A percentile compares a stretch with the other conserved stretches of the same genome.
phyloP scores from a whole-genome alignment of 2,113 vertebrate species.

The Rana temporaria region DNA sequence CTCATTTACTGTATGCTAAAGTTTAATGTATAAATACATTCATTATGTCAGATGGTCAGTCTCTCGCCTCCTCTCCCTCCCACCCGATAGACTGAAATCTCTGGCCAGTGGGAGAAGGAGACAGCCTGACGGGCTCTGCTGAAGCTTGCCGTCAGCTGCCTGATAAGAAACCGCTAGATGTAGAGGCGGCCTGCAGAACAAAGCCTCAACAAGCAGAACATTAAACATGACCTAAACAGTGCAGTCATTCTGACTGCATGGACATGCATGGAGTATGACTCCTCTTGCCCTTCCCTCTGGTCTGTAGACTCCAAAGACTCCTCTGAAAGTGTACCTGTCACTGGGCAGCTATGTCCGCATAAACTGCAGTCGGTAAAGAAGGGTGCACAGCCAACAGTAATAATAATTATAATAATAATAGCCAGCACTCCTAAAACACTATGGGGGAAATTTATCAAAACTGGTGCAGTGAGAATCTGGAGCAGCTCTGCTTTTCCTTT shows the following conservation, averaged over 20 bases:
- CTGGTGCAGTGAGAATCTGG: too few species aligned
- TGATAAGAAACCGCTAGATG: constrained; percentile 38
- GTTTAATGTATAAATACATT: constrained; percentile 32
- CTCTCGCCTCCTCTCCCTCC: constrained; percentile 26
- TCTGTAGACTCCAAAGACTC: too few species aligned
- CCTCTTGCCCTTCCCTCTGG: neutral
- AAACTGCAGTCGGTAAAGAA: too few species aligned
- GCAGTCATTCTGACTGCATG: neutral
- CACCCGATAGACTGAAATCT: constrained; percentile 11
- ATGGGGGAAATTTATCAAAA: too few species aligned
- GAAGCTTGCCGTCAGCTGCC: constrained; percentile 29
- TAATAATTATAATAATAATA: too few species aligned
- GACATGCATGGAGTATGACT: neutral
- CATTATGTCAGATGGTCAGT: constrained; percentile 11
- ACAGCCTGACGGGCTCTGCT: constrained; percentile 55
- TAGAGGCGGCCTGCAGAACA: neutral
- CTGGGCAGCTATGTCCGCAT: too few species aligned
- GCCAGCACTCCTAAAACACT: too few species aligned
- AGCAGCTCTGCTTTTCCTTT: too few species aligned
- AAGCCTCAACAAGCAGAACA: neutral
- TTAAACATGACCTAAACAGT: constrained; percentile 28
- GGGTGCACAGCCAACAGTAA: too few species aligned
- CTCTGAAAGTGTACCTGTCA: too few species aligned
- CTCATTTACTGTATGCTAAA: constrained; percentile 39
- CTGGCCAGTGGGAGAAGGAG: constrained; percentile 44